Conservation (phyloP, 2,888 invertebrate species). For the Drosophila bunnanda region DNA sequence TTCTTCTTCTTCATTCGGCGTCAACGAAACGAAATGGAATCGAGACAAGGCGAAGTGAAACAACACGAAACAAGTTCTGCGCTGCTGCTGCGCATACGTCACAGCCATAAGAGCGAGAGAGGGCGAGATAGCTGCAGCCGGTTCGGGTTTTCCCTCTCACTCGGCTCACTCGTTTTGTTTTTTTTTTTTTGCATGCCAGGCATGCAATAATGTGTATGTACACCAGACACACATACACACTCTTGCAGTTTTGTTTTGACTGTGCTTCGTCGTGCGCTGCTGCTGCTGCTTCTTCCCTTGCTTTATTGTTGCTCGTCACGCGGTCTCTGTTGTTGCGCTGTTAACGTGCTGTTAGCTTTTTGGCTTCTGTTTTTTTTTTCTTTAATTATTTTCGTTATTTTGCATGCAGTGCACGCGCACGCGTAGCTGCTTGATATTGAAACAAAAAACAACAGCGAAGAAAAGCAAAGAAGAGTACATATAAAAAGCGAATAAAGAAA, state of each 20-base stretch:
- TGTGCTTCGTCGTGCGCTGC: constrained; percentile 32
- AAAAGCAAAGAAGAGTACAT: constrained; percentile 9
- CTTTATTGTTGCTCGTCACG: constrained; percentile 66
- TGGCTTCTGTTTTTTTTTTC: neutral
- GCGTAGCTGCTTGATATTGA: constrained; percentile 70
- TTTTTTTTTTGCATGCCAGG: constrained; percentile 64
- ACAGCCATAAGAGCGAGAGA: constrained; percentile 58
- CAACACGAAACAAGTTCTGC: constrained; percentile 66
- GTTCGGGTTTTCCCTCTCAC: constrained; percentile 31
- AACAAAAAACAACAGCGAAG: constrained; percentile 36
- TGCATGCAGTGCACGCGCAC: constrained; percentile 74
- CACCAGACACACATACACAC: constrained; percentile 37
- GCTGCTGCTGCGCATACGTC: constrained; percentile 70
- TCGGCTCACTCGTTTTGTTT: constrained; percentile 63
- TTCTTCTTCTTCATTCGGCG: constrained; percentile 42
- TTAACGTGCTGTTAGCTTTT: constrained; percentile 49
- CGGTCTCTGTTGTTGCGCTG: constrained; percentile 18
- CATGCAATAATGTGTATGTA: constrained; percentile 64
- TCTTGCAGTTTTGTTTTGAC: constrained; percentile 70
- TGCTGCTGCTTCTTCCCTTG: constrained; percentile 12
- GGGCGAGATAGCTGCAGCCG: constrained; percentile 36
- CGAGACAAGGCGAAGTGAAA: constrained; percentile 48
- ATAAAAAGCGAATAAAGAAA: constrained; percentile 14
- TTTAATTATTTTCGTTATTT: constrained; percentile 19
- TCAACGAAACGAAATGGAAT: constrained; percentile 32